Base-by-base conservation (phyloP, 1,140 invertebrate species). In the Drosophila varians region DNA sequence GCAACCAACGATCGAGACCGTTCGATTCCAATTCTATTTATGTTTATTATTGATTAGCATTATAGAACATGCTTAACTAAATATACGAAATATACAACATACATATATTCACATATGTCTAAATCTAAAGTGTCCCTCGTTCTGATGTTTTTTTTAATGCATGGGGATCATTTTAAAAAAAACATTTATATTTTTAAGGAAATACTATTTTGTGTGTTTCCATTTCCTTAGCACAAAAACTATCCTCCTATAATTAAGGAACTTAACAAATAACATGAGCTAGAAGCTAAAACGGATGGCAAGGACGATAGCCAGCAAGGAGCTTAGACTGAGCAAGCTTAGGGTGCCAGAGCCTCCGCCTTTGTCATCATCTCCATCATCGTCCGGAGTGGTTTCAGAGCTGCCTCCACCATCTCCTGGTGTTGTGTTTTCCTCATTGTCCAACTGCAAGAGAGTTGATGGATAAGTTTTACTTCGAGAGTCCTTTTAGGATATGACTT, bases 41-140 rank as follows among this genome's bases (percentile, higher is more conserved):
- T 83, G 77, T 77, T 72, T 72, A 86, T 86, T 66, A 78, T 66
- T 73, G 64, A 84, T 79, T 89, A 88, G 78, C 84, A 88, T 89
- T 83, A 72, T 69, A 65, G 52, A 77, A 75, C 72, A 83, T 84
- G 84, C 84, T 89, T 89, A 75, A 88, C 74, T 83, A 77, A 86
- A 86, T 87, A 86, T 86, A 86, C 77, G 77, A 86, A 76, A 86
- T 86, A 86, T 70, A 86, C 72, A 79, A 76, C 66, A 72, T 55
- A 72, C 58, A 74, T 52, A 74, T 74, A 72, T 55, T 43, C 46
- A 40, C 26, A 31, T 19, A 34, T 56, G 21, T 31, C 36, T 26
- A 48, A 62, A 56, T 49, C 31, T 14, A 49, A 52, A 52, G 19
- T 6, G n/a, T 16, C 36, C 8, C n/a, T n/a, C n/a, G n/a, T n/a